Base-by-base conservation (phyloP, 2,888 invertebrate genomes). In the Drosophila macrospina region DNA sequence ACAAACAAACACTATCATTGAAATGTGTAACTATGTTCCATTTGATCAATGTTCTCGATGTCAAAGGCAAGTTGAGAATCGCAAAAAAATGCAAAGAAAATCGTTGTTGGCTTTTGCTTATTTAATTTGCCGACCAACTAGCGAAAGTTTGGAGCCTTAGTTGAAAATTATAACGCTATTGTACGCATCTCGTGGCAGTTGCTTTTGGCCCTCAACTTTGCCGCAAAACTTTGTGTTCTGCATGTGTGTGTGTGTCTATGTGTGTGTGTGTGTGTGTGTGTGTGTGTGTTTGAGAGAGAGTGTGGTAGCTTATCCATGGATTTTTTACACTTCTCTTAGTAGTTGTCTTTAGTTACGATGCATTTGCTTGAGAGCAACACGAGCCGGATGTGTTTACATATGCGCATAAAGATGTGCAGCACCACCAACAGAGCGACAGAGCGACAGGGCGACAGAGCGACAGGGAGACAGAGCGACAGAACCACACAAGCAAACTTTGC, bases 341-440 rank as follows among this genome's bases (percentile, higher is more conserved):
- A n/a, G n/a, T n/a, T n/a, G n/a, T 30, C 5, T 30, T 48, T 16
- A 50, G 57, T 41, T 10, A 30, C 37, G 37, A 24, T 30, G 37
- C 55, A 50, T 51, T 74, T 66, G 72, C 54, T 37, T 36, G 72
- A 41, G 55, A 66, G 69, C 62, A 60, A 78, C 41, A 54, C 60
- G 50, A 75, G 65, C 77, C 77, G 83, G 88, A 84, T 74, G 78
- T 84, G 83, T 84, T 88, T 88, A 84, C 88, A 84, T 84, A 84
- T 84, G 83, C 83, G 86, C 88, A 84, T 84, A 88, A 88, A 80
- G 84, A 86, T 80, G 84, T 80, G 84, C 86, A 78, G 44, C 63
- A 34, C 67, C 24, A 50, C 30, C 42, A 28, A 39, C 39, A 3
- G 13, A 37, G 7, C 13, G 15, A 37, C 15, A 10, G 8, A 39